Evolutionary conservation across 2,888 invertebrate species (phyloP), one percentile per base, ranked within the genome.

Genomic region (Geophilus truncorum): DNA sequence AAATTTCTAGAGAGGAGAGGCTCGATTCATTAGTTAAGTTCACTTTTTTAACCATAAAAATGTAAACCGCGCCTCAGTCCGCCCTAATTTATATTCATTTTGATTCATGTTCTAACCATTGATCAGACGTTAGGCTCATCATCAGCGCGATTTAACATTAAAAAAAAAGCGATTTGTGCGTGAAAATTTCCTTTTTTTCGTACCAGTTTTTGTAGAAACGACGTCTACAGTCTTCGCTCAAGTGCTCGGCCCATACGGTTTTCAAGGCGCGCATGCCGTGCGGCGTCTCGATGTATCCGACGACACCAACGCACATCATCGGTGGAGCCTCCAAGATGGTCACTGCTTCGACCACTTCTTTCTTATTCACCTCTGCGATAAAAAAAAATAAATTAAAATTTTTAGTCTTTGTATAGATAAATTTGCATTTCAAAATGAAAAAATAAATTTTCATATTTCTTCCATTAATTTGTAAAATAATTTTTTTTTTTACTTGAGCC

Each of bases 181-280:
- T 7, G 21, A 21, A n/a, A n/a, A n/a, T n/a, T n/a, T n/a, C n/a
- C n/a, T n/a, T n/a, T n/a, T n/a, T 23, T 57, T 21, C 57, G 57
- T 91, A 99, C 99, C 99, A 99, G 90, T 99, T 99, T 91, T 98
- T 99, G 91, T 99, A 99, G 91, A 99, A 98, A 84, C 99, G 93
- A 87, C 99, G 93, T 85, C 95, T 93, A 89, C 98, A 98, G 87
- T 99, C 99, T 88, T 99, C 99, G 70, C 96, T 95, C 87, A 99
- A 91, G 91, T 99, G 99, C 89, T 98, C 98, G 78, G 99, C 98
- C 95, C 97, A 99, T 80, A 99, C 93, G 80, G 98, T 97, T 84
- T 96, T 95, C 84, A 99, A 90, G 80, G 96, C 94, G 82, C 98
- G 92, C 83, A 98, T 91, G 85, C 99, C 99, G 88, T 95, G 95